A percentile compares a stretch with the other conserved stretches of the same genome.
Evolutionary conservation across 2,888 invertebrate species (phyloP).

Genomic region (Limnephilus lunatus): DNA sequence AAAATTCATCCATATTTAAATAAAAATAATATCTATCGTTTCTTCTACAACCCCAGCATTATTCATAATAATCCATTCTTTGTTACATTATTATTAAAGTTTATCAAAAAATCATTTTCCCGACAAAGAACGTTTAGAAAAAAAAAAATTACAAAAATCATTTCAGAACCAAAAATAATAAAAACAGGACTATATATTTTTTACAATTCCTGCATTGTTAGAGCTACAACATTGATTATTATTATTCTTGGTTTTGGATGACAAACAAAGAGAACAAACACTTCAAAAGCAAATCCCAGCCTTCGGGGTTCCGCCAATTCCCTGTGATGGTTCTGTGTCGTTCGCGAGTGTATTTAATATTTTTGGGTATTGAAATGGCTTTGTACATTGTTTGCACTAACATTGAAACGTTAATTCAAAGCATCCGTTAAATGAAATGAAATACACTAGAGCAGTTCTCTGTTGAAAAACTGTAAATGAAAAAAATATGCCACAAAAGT

Average conservation of each 20-base stretch:
- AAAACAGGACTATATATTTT: not conserved
- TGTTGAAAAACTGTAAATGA: not conserved
- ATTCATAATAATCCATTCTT: too few species aligned
- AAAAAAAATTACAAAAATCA: not conserved
- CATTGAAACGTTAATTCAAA: not conserved
- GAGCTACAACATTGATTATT: not conserved
- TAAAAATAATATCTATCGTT: too few species aligned
- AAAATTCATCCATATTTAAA: too few species aligned
- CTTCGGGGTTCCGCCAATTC: not conserved
- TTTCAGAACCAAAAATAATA: not conserved
- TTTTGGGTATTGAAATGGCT: not conserved
- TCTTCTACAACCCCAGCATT: too few species aligned
- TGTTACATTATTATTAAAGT: too few species aligned
- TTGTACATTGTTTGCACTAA: not conserved
- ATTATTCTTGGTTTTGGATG: not conserved
- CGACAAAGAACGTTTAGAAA: not conserved
- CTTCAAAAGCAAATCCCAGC: not conserved
- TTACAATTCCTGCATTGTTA: not conserved
- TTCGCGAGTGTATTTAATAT: not conserved
- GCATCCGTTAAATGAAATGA: not conserved
- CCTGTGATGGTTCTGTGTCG: not conserved
- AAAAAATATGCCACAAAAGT: not conserved
- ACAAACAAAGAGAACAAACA: not conserved
- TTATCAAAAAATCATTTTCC: not conserved
- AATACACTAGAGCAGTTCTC: not conserved